These are phyloP conservation scores for Tribolium castaneum DNA, from an alignment of 1,140 invertebrate genomes.

Conservation along the genomic window DNA sequence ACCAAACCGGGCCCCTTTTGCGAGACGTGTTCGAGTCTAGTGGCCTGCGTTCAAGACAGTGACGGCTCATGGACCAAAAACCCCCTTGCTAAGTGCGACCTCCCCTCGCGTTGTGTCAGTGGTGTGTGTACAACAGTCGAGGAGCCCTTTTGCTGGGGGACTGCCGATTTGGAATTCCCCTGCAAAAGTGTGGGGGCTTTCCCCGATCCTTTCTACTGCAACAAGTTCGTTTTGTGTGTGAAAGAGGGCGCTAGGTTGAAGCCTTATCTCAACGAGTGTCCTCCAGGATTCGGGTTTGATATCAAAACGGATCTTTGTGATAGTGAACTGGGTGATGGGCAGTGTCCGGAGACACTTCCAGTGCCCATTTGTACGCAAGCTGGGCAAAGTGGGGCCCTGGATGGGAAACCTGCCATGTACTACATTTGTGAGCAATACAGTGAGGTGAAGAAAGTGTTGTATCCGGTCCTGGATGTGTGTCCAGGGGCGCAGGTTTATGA, in stretches of 20 bases:
- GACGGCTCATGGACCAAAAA: background rate
- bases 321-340: background rate
- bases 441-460: background rate
- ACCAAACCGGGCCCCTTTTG: conserved; percentile 9
- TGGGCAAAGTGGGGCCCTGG: background rate
- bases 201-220: background rate
- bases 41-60: background rate
- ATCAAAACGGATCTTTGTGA: background rate
- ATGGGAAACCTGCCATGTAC: background rate
- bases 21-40: background rate
- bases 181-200: background rate
- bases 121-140: background rate
- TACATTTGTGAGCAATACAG: conserved; percentile 19
- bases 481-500: background rate
- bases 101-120: background rate
- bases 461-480: background rate
- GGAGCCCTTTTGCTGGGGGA: conserved; percentile 1
- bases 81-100: background rate
- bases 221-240: conserved; percentile 14
- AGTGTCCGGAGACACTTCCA: background rate
- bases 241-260: background rate
- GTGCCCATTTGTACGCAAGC: background rate
- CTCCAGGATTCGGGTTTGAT: background rate
- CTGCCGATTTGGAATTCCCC: background rate
- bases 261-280: background rate